Evolutionary conservation across 2,888 invertebrate genomes (phyloP).

Genomic region (Gymnoscelis rufifasciata): DNA sequence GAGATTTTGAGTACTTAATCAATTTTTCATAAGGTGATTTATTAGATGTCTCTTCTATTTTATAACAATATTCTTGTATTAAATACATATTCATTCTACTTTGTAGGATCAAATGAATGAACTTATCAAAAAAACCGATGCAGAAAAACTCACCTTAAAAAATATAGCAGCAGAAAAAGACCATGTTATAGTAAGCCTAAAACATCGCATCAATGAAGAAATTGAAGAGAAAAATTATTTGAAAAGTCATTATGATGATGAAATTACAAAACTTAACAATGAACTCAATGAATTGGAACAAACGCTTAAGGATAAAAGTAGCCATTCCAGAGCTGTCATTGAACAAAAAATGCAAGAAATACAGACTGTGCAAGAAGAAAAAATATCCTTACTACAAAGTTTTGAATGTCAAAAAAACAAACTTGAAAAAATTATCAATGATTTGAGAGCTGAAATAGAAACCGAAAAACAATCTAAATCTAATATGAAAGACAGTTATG

Average conservation of each 20-base stretch:
- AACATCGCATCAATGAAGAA: conserved; percentile 60
- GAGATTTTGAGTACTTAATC: too few species aligned
- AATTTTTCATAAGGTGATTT: too few species aligned
- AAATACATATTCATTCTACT: not conserved
- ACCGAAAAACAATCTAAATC: conserved; percentile 49
- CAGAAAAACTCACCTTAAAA: conserved; percentile 42
- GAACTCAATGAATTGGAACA: conserved; percentile 61
- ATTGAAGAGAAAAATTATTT: conserved; percentile 54
- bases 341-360: conserved; percentile 57
- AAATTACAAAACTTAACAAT: conserved; percentile 55
- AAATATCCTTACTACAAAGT: conserved; percentile 53
- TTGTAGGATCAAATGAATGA: conserved; percentile 49
- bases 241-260: conserved; percentile 46
- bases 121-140: conserved; percentile 39
- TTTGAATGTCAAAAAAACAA: conserved; percentile 56
- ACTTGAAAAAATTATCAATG: conserved; percentile 45
- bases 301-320: conserved; percentile 48
- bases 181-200: conserved; percentile 49
- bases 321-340: conserved; percentile 44
- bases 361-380: conserved; percentile 61
- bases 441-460: conserved; percentile 48
- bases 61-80: too few species aligned
- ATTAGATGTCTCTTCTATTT: too few species aligned
- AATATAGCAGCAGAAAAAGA: conserved; percentile 49
- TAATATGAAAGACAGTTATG: conserved; percentile 55